These are phyloP conservation scores for Thalassophryne amazonica DNA, from an alignment of 2,797 vertebrate genomes.

Conservation along the genomic window DNA sequence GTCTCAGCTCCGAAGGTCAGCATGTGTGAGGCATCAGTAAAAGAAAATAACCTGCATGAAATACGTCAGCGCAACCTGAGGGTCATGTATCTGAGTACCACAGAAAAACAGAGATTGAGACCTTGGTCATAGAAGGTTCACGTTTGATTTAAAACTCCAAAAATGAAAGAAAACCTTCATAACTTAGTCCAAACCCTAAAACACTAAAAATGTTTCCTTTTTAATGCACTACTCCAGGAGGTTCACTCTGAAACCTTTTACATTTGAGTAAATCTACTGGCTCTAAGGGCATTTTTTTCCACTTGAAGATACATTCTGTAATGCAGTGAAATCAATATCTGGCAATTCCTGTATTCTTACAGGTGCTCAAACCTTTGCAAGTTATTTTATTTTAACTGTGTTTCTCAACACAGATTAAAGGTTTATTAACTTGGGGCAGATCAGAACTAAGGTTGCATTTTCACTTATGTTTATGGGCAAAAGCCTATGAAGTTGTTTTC, in stretches of 20 bases:
- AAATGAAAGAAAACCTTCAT: background rate
- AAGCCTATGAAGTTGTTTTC: too few relatives aligned
- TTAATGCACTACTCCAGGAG: too few relatives aligned
- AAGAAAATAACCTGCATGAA: conserved; percentile 41
- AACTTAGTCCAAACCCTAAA: background rate
- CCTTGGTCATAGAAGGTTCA: background rate
- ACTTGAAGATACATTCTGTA: background rate
- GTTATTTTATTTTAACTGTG: conserved; percentile 9
- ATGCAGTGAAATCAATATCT: background rate
- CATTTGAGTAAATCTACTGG: background rate
- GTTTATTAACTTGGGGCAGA: too few relatives aligned
- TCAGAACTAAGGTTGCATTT: too few relatives aligned
- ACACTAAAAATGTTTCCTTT: too few relatives aligned
- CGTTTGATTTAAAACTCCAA: background rate
- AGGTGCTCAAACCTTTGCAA: conserved; percentile 7
- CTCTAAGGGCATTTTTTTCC: background rate
- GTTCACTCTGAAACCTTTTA: background rate
- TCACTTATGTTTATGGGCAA: too few relatives aligned
- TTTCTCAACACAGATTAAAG: too few relatives aligned
- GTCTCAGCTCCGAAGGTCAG: conserved; percentile 57
- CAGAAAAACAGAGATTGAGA: background rate
- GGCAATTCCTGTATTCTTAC: conserved; percentile 4
- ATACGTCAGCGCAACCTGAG: conserved; percentile 17
- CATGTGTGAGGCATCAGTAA: conserved; percentile 56
- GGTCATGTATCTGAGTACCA: background rate